These are phyloP conservation scores for Drosophila repletoides DNA, from an alignment of 1,140 invertebrate genomes.

Conservation along the genomic window DNA sequence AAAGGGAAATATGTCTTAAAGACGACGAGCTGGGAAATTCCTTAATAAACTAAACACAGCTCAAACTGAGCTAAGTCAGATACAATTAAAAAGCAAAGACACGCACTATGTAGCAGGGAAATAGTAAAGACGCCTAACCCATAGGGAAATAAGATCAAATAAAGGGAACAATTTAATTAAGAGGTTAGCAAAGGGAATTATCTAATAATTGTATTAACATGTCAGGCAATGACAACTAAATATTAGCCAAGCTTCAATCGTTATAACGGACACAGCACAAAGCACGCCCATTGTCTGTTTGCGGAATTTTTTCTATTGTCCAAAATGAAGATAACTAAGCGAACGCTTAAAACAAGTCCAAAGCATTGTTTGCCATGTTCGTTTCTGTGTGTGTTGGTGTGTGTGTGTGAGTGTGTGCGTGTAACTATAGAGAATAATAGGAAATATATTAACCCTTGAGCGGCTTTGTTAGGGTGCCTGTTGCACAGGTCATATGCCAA, in stretches of 20 bases:
- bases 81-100: too few species aligned
- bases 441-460: constrained; percentile 55
- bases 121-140: too few species aligned
- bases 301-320: constrained; percentile 50
- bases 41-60: too few species aligned
- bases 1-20: too few species aligned
- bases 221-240: not conserved
- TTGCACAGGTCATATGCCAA: constrained; percentile 36
- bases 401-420: constrained; percentile 13
- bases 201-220: not conserved
- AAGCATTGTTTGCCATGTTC: constrained; percentile 7
- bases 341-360: constrained; percentile 41
- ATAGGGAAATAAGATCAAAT: too few species aligned
- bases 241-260: constrained; percentile 15
- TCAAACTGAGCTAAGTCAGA: too few species aligned
- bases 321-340: constrained; percentile 41
- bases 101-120: too few species aligned
- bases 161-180: too few species aligned
- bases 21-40: too few species aligned
- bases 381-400: constrained; percentile 1
- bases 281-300: constrained; percentile 33
- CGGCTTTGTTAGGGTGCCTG: constrained; percentile 19
- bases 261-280: constrained; percentile 39
- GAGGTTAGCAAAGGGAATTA: too few species aligned
- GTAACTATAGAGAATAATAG: too few species aligned